Evolutionary conservation across 2,888 invertebrate species (phyloP).

Genomic region (Mythimna loreyi): DNA sequence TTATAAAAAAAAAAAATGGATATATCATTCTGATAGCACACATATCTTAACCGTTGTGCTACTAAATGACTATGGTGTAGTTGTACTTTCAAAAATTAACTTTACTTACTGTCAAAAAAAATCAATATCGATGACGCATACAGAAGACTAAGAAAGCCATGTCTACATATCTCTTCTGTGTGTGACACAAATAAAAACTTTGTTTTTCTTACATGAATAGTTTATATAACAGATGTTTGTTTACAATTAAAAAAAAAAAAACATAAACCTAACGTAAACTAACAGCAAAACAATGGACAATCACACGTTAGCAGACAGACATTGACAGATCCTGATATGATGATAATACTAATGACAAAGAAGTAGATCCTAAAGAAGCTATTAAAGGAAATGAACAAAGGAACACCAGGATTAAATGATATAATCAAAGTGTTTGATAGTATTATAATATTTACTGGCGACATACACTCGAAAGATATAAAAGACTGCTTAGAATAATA

Average conservation of each 20-base stretch:
- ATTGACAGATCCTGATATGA: background rate
- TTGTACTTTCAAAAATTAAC: background rate
- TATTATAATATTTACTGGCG: constrained; percentile 4
- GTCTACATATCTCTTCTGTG: background rate
- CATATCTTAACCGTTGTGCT: too few relatives aligned
- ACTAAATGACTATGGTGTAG: too few relatives aligned
- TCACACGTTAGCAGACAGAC: background rate
- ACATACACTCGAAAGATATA: constrained; percentile 8
- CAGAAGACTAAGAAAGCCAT: constrained; percentile 41
- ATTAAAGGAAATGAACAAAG: background rate
- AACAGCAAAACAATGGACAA: background rate
- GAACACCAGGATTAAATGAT: constrained; percentile 1
- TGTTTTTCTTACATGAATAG: too few relatives aligned
- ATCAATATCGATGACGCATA: constrained; percentile 36
- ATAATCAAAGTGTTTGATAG: constrained; percentile 5
- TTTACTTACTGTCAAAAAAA: constrained; percentile 9
- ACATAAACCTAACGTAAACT: too few relatives aligned
- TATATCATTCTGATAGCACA: background rate
- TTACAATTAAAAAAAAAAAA: constrained; percentile 33
- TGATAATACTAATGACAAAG: background rate
- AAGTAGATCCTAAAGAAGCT: background rate
- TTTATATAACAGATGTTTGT: constrained; percentile 68
- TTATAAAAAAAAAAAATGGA: too few relatives aligned
- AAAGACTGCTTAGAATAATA: background rate
- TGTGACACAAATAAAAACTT: too few relatives aligned